Conservation (phyloP, 2,888 invertebrate species). For the Cancer borealis region DNA sequence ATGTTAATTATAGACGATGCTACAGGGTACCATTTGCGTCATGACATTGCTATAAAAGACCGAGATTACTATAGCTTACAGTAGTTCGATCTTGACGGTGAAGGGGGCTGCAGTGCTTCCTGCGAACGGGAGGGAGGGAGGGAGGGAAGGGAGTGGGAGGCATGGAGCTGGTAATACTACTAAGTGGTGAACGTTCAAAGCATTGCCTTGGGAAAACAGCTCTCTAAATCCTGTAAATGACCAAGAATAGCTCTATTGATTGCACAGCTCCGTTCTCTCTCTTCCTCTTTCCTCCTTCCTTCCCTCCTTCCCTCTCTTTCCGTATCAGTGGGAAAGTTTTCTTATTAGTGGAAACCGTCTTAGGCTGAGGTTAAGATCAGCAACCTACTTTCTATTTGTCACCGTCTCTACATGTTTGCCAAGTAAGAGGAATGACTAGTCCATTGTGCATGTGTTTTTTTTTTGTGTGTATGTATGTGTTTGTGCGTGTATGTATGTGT, state of each 20-base stretch:
- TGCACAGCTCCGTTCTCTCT: not conserved
- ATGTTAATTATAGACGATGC: not conserved
- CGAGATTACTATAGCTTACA: not conserved
- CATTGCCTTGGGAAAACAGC: not conserved
- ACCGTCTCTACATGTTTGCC: not conserved
- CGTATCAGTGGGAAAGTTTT: not conserved
- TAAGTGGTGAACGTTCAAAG: not conserved
- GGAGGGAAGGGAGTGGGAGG: not conserved
- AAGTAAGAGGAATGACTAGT: not conserved
- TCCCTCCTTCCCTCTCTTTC: not conserved
- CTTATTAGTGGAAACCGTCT: not conserved
- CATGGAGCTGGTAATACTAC: not conserved
- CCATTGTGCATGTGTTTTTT: not conserved
- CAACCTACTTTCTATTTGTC: not conserved
- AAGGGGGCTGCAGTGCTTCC: not conserved
- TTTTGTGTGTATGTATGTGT: not conserved
- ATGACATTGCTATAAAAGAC: not conserved
- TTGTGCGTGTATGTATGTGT: not conserved
- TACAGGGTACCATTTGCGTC: not conserved
- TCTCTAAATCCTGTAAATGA: not conserved
- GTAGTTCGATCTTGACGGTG: slow-evolving; percentile 8
- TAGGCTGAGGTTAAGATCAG: not conserved
- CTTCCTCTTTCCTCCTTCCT: not conserved
- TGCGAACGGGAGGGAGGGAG: not conserved
- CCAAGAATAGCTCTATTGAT: not conserved